Conservation (phyloP, 2,888 invertebrate species). For the Sinodicranocentrus sp. region DNA sequence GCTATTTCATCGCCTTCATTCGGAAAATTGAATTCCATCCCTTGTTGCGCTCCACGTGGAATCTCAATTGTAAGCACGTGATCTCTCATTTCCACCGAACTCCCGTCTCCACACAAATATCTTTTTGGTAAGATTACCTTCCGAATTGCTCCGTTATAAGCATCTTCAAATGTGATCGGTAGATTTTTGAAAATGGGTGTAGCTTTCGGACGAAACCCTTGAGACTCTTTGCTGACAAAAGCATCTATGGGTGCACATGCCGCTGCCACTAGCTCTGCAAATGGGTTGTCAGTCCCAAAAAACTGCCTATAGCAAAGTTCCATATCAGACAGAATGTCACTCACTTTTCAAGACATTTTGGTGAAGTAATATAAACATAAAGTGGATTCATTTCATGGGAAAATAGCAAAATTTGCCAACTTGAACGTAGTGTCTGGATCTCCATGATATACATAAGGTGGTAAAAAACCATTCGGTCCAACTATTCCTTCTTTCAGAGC, state of each 20-base stretch:
- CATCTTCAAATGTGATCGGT: conserved; percentile 83
- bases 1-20: conserved; percentile 90
- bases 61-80: conserved; percentile 87
- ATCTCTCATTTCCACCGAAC: conserved; percentile 83
- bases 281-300: conserved; percentile 91
- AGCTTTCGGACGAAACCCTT: conserved; percentile 80
- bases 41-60: conserved; percentile 86
- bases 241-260: conserved; percentile 83
- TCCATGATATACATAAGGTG: conserved; percentile 89
- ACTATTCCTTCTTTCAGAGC: conserved; percentile 90
- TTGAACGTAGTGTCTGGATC: conserved; percentile 86
- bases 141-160: conserved; percentile 77
- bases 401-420: too few relatives aligned
- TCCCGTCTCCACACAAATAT: conserved; percentile 84
- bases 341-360: too few relatives aligned
- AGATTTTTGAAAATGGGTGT: conserved; percentile 82
- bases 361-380: background rate
- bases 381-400: too few relatives aligned
- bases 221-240: conserved; percentile 79
- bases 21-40: conserved; percentile 86
- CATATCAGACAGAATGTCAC: too few relatives aligned
- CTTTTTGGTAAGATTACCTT: conserved; percentile 74
- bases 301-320: conserved; percentile 84
- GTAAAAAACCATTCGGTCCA: conserved; percentile 83
- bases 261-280: conserved; percentile 86